Evolutionary conservation across 2,888 invertebrate genomes (phyloP), one percentile per base, ranked within the genome.

Genomic region (Amiota communis): DNA sequence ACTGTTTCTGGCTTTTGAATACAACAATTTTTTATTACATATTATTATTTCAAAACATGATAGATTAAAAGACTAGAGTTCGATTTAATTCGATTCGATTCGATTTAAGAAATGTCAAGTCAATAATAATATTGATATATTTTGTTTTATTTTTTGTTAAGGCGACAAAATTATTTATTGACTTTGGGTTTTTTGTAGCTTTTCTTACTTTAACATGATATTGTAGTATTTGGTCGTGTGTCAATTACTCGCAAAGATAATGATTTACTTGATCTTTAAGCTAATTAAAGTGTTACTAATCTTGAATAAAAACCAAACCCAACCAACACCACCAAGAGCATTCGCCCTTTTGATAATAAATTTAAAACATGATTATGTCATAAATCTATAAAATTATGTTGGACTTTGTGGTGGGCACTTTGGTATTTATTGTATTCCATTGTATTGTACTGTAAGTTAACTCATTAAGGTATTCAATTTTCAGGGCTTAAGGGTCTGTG

Each of bases 221-320:
- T 63, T n/a, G n/a, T n/a, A n/a, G n/a, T n/a, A n/a, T 65, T 17
- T 36, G 65, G 64, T 64, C 64, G 64, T 64, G 64, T 64, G 64
- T 64, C 64, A 47, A 47, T 64, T 64, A 15, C 59, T n/a, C n/a
- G 47, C 15, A 20, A 59, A 17, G 17, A n/a, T 9, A 57, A 57
- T 36, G 4, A 36, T 36, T 36, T 36, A 36, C 36, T 36, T 36
- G 36, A 36, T 36, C 36, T 36, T 36, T 36, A 36, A 36, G 36
- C 36, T 36, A 36, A 36, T 36, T 36, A 36, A 36, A 36, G 36
- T 36, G 36, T 36, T 36, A 36, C 36, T 36, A 57, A 57, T 15
- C 57, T 53, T 53, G 13, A 10, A 53, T 3, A 8, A 53, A 4
- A n/a, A 2, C 4, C 15, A 1, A 23, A 23, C 10, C n/a, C 57